A percentile compares a stretch with the other conserved stretches of the same genome.
These are phyloP conservation scores for Microctenopoma lineatum DNA, from an alignment of 2,797 vertebrate species.

Conservation along the genomic window DNA sequence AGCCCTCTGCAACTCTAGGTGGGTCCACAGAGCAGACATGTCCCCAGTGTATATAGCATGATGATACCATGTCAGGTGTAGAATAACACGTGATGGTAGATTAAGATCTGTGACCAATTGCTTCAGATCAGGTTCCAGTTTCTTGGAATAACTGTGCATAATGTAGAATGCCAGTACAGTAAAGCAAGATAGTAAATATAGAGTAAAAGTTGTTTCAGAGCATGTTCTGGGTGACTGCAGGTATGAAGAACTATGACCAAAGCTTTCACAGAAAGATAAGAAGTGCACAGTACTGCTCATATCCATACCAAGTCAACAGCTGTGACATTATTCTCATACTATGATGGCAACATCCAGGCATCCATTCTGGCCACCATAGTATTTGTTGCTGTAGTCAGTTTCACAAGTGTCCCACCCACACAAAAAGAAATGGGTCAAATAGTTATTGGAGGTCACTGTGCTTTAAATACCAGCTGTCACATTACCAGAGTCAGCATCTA, in stretches of 20 bases:
- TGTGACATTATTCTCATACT: constrained; percentile 73
- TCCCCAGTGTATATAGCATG: constrained; percentile 31
- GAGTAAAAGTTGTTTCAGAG: background rate
- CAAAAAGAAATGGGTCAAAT: constrained; percentile 46
- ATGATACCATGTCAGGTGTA: constrained; percentile 56
- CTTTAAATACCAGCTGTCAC: constrained; percentile 6
- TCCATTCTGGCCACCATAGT: constrained; percentile 59
- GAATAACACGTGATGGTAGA: constrained; percentile 51
- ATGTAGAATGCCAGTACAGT: constrained; percentile 3
- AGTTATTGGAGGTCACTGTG: constrained; percentile 43
- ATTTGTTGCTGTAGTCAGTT: constrained; percentile 56
- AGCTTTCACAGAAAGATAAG: constrained; percentile 59
- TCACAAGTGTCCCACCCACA: constrained; percentile 45
- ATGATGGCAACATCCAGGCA: constrained; percentile 38
- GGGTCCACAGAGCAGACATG: constrained; percentile 4
- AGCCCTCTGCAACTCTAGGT: constrained; percentile 6
- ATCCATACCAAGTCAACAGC: constrained; percentile 81
- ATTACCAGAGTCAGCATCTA: too few species aligned
- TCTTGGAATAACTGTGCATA: constrained; percentile 33
- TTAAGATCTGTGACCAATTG: constrained; percentile 47
- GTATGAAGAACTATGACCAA: constrained; percentile 29
- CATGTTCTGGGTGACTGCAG: constrained; percentile 23
- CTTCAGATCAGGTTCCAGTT: constrained; percentile 52
- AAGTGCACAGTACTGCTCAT: constrained; percentile 45
- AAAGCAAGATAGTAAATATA: background rate